Evolutionary conservation across 2,113 vertebrate genomes (phyloP), one percentile per base, ranked within the genome.

Genomic region (Ciconia maguari): DNA sequence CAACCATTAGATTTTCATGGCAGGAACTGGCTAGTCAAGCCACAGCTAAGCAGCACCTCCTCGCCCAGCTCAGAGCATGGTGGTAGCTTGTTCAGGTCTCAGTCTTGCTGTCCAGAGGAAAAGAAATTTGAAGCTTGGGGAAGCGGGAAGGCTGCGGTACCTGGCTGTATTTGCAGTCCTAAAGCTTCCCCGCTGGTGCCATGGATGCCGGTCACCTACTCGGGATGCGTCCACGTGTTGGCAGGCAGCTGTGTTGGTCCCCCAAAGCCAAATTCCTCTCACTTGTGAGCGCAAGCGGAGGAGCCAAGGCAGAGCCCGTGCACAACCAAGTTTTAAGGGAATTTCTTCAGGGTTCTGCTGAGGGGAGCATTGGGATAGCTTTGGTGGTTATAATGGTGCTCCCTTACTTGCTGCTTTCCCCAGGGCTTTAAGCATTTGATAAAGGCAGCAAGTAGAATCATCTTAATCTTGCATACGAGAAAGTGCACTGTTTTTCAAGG

Each of bases 31-130:
- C 72, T 18, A 7, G 8, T 29, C 4, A 6, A 30, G 22, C 21
- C 27, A 4, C 24, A 29, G 58, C 58, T 7, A 6, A 36, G 65
- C 51, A 57, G n/a, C 64, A 10, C 13, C 38, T 21, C 62, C 64
- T 55, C 4, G 1, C 54, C 36, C 22, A 4, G 44, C 61, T 58
- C 3, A 0, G 32, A 29, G 51, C 11, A 0, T 9, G 42, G 12
- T 3, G n/a, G 64, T 7, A 9, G 49, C 27, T 54, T 25, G 29
- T 15, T 46, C 38, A 7, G 55, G 55, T 27, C 48, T 51, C 30
- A 1, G 6, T 11, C 69, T 52, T 32, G 26, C 46, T 70, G 32
- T 26, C 29, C 42, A 20, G 51, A 72, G n/a, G 66, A 38, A 20
- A 20, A 54, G 62, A 20, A 17, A 16, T 36, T 10, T 34, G 36